These are phyloP conservation scores for Catotricha subobsoleta DNA, from an alignment of 2,888 invertebrate species.

Conservation along the genomic window DNA sequence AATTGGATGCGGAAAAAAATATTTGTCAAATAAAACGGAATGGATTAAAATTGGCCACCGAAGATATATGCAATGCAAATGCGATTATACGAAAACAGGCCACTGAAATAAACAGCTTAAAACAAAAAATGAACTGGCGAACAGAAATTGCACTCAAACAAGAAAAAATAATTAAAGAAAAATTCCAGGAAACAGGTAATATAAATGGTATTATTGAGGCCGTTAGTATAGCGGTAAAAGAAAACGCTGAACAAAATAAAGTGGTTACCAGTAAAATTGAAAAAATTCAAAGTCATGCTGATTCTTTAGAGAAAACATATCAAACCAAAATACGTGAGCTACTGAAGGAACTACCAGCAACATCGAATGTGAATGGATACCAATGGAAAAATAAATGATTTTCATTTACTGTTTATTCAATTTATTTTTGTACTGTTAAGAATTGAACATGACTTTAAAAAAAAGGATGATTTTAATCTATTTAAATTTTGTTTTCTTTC, in stretches of 20 bases:
- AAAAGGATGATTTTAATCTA: too few relatives aligned
- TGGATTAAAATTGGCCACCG: slow-evolving; percentile 26
- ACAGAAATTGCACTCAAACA: slow-evolving; percentile 26
- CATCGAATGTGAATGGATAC: too few relatives aligned
- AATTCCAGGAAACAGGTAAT: slow-evolving; percentile 14
- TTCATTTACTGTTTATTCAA: too few relatives aligned
- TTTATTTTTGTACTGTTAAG: too few relatives aligned
- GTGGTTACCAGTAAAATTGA: background rate
- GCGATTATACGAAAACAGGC: slow-evolving; percentile 25
- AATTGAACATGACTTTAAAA: too few relatives aligned
- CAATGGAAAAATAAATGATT: too few relatives aligned
- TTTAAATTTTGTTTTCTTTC: too few relatives aligned
- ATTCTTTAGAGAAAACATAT: background rate
- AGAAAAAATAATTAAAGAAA: slow-evolving; percentile 21
- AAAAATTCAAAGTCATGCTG: background rate
- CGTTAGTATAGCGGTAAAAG: background rate
- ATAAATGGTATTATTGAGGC: background rate
- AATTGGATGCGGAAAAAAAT: slow-evolving; percentile 27
- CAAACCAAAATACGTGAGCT: too few relatives aligned
- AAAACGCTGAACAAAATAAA: background rate
- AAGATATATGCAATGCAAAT: slow-evolving; percentile 28
- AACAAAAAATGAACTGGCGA: slow-evolving; percentile 23
- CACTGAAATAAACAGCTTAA: slow-evolving; percentile 20
- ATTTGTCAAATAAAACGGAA: slow-evolving; percentile 25
- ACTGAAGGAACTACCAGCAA: too few relatives aligned